These are phyloP conservation scores for Leptopilina syphax DNA, from an alignment of 2,888 invertebrate genomes.

Conservation along the genomic window DNA sequence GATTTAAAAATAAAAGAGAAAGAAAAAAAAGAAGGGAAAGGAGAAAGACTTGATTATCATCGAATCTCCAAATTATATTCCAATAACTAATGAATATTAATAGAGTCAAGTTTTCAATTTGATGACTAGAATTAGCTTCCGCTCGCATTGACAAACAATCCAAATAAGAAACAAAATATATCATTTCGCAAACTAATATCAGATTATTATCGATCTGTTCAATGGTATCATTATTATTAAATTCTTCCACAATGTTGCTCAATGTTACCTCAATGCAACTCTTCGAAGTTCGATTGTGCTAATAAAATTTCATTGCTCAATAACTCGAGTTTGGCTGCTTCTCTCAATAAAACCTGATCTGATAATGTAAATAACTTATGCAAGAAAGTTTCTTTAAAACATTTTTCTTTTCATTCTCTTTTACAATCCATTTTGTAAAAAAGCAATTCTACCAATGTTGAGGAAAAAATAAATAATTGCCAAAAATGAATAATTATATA, in stretches of 20 bases:
- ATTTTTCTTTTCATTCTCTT: neutral
- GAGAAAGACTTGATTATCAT: neutral
- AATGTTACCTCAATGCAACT: constrained; percentile 5
- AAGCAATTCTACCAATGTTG: too few relatives aligned
- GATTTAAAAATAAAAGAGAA: neutral
- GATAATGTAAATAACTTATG: constrained; percentile 27
- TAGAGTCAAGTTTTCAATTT: neutral
- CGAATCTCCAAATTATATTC: neutral
- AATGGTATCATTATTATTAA: constrained; percentile 20
- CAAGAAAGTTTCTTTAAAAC: neutral
- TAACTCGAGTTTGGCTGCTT: constrained; percentile 13
- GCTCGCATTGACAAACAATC: constrained; percentile 18
- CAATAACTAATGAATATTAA: constrained; percentile 9
- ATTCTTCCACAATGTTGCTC: constrained; percentile 13
- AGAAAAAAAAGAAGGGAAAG: neutral
- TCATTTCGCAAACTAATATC: too few relatives aligned
- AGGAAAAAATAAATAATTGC: too few relatives aligned
- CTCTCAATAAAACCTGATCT: constrained; percentile 20
- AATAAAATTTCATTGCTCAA: constrained; percentile 33
- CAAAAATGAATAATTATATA: too few relatives aligned
- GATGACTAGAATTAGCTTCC: neutral
- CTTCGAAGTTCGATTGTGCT: constrained; percentile 11
- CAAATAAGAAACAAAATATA: neutral
- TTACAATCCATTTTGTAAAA: too few relatives aligned
- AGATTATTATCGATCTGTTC: neutral